phyloP scores from a whole-genome alignment of 2,113 vertebrate species.

The Calypte anna region DNA sequence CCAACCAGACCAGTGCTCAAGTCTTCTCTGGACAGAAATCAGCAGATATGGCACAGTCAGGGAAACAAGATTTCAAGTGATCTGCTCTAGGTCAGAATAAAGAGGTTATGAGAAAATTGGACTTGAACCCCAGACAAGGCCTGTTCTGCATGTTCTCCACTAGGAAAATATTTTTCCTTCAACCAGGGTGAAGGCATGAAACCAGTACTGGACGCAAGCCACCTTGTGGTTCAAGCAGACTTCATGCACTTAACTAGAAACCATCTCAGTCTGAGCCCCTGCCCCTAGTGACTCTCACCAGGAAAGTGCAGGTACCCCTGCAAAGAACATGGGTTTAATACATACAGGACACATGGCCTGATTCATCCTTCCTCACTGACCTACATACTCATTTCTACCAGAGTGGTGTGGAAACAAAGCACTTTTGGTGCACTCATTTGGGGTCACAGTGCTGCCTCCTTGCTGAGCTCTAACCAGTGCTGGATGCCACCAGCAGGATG shows the following conservation, averaged over 20 bases:
- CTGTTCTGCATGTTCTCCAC: background rate
- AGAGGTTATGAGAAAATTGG: background rate
- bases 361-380: constrained; percentile 7
- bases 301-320: background rate
- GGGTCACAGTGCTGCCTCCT: background rate
- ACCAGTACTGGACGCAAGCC: background rate
- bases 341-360: background rate
- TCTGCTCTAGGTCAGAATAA: background rate
- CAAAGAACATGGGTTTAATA: background rate
- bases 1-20: background rate
- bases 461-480: background rate
- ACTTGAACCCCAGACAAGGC: background rate
- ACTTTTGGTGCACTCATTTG: background rate
- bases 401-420: background rate
- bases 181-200: background rate
- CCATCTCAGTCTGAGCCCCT: background rate
- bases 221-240: background rate
- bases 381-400: background rate
- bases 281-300: background rate
- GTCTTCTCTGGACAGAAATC: background rate
- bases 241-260: background rate
- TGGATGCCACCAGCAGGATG: accelerated
- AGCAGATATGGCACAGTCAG: background rate
- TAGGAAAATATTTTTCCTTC: background rate
- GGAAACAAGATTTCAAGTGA: background rate